phyloP scores from a whole-genome alignment of 1,140 invertebrate genomes.

The Brachionus plicatilis region DNA sequence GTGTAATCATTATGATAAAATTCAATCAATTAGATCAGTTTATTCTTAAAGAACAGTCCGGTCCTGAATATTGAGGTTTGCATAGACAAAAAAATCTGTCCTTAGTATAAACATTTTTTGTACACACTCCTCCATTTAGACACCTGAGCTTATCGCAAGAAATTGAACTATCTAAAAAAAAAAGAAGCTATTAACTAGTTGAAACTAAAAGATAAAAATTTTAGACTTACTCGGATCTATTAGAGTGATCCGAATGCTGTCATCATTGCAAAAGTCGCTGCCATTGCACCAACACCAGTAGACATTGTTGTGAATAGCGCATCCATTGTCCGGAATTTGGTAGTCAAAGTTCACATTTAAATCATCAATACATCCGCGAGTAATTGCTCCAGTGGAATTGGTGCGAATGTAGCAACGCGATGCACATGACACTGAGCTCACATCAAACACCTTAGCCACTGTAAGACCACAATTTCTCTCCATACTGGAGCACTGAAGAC shows the following conservation, averaged over 20 bases:
- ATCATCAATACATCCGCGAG: background rate
- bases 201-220: background rate
- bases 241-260: background rate
- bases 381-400: background rate
- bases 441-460: background rate
- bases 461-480: constrained; percentile 8
- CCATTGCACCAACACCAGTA: constrained; percentile 22
- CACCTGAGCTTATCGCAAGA: background rate
- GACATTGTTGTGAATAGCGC: background rate
- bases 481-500: background rate
- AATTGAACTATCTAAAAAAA: background rate
- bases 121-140: background rate
- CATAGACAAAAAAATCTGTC: constrained; percentile 17
- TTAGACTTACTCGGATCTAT: background rate
- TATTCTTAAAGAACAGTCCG: background rate
- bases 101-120: background rate
- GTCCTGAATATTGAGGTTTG: background rate
- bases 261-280: background rate
- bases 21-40: background rate
- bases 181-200: background rate
- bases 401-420: background rate
- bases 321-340: background rate
- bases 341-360: background rate
- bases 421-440: background rate
- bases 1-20: too few relatives aligned